Evolutionary conservation across 1,140 invertebrate species (phyloP).

Genomic region (Aphis craccivora): DNA sequence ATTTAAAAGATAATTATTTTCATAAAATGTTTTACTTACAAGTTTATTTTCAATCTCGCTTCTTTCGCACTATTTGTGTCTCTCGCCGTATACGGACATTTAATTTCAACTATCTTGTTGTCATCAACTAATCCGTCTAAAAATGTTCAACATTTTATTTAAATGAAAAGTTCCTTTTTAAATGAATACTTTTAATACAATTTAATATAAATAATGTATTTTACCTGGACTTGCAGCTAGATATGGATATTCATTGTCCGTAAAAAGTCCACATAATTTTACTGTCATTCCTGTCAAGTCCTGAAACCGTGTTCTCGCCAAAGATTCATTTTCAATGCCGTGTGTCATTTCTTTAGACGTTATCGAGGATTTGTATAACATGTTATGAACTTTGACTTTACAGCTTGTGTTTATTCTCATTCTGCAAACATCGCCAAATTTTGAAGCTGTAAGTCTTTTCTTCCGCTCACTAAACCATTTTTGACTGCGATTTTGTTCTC

Average conservation of each 20-base stretch:
- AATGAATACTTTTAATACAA: too few relatives aligned
- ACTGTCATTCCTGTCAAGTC: neutral
- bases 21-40: too few relatives aligned
- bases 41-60: too few relatives aligned
- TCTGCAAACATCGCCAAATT: conserved; percentile 6
- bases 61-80: too few relatives aligned
- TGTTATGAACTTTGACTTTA: neutral
- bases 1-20: too few relatives aligned
- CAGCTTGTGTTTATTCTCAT: conserved; percentile 15
- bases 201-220: neutral
- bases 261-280: conserved; percentile 6
- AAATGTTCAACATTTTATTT: too few relatives aligned
- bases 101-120: too few relatives aligned
- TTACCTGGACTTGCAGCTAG: conserved; percentile 5
- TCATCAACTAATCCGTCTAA: too few relatives aligned
- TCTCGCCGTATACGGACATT: too few relatives aligned
- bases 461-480: neutral
- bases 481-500: neutral
- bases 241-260: neutral
- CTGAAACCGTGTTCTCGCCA: conserved; percentile 4
- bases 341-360: conserved; percentile 15
- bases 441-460: conserved; percentile 23
- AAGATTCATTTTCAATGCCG: neutral
- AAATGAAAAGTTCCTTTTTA: too few relatives aligned
- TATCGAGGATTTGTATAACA: neutral